These are phyloP conservation scores for Baryphthengus martii DNA, from an alignment of 2,113 vertebrate species.

Conservation along the genomic window DNA sequence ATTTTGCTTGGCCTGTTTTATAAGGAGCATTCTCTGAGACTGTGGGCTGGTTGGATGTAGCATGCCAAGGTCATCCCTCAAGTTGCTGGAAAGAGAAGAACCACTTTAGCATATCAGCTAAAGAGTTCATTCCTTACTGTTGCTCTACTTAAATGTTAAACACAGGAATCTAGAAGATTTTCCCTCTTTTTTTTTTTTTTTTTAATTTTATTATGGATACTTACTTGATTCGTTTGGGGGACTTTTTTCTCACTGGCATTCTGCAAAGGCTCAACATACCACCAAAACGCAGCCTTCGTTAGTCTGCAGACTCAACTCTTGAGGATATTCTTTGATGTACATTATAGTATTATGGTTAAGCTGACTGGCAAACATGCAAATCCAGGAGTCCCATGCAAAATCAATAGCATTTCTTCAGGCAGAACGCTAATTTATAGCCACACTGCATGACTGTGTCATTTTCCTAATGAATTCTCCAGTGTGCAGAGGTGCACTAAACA, in stretches of 20 bases:
- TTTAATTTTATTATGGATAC: neutral
- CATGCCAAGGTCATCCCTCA: neutral
- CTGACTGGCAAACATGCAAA: neutral
- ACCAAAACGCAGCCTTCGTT: neutral
- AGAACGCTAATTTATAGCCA: slow-evolving; percentile 53
- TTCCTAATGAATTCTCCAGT: slow-evolving; percentile 64
- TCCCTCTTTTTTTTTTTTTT: neutral
- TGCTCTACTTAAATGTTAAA: neutral
- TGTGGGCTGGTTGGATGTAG: neutral
- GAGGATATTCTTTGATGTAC: neutral
- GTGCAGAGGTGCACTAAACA: slow-evolving; percentile 53
- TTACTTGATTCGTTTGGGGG: neutral
- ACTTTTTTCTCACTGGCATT: neutral
- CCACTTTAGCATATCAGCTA: neutral
- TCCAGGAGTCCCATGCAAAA: neutral
- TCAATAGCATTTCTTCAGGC: slow-evolving; percentile 39
- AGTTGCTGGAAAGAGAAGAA: neutral
- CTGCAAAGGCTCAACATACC: neutral
- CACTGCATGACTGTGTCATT: neutral
- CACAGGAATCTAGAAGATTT: neutral
- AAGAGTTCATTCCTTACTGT: neutral
- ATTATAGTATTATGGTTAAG: neutral
- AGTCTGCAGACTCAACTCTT: neutral
- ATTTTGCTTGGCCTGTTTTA: neutral
- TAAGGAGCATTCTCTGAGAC: neutral